phyloP scores from a whole-genome alignment of 2,797 vertebrate species.

The Acropternis orthonyx region DNA sequence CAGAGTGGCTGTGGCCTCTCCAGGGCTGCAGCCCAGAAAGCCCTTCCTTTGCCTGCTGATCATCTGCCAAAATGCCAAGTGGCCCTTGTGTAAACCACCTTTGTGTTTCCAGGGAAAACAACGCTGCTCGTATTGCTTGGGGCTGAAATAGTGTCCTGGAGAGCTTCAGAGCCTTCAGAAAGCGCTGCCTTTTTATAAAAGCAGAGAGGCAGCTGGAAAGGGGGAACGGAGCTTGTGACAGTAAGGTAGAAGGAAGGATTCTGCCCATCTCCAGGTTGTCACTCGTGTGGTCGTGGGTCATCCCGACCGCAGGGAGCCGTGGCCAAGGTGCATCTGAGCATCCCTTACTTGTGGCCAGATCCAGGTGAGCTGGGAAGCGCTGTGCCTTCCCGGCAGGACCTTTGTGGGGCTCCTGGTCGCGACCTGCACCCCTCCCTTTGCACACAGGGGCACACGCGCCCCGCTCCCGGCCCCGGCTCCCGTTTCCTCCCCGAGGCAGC shows the following conservation, averaged over 20 bases:
- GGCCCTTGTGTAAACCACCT: neutral
- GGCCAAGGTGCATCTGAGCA: neutral
- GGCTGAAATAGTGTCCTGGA: neutral
- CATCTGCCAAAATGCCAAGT: neutral
- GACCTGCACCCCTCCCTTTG: accelerated
- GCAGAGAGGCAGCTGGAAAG: neutral
- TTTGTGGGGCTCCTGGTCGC: neutral
- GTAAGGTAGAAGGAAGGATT: neutral
- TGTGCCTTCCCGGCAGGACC: neutral
- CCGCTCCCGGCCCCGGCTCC: neutral
- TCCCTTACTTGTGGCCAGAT: accelerated
- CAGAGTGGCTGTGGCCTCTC: neutral
- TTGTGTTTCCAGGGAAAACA: neutral
- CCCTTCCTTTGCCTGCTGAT: neutral
- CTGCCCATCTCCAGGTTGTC: neutral
- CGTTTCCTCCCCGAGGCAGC: conserved; percentile 41
- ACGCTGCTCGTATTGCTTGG: neutral
- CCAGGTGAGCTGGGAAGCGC: accelerated
- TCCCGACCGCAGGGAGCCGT: accelerated
- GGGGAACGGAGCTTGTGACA: accelerated
- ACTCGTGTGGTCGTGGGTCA: accelerated
- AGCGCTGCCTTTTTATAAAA: neutral
- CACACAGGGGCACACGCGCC: accelerated
- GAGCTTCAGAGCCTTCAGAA: neutral
- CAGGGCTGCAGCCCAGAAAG: neutral